Evolutionary conservation across 2,797 vertebrate species (phyloP), one percentile per base, ranked within the genome.

Genomic region (Mycteria americana): DNA sequence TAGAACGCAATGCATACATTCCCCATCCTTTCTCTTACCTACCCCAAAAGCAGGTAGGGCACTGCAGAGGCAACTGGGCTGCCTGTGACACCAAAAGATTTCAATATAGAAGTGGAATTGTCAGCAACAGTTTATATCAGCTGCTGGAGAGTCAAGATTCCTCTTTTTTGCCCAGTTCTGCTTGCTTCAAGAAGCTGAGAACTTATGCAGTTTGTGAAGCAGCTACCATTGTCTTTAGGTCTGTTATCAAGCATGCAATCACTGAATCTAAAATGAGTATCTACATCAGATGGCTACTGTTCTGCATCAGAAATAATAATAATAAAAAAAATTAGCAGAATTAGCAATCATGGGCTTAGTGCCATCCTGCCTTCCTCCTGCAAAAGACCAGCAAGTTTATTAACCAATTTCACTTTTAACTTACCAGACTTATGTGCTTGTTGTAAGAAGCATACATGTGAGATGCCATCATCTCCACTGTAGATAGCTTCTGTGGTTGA

Each of bases 401-500:
- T 46, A 51, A 91, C 13, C 8, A 76, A 45, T 64, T 87, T 86
- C 15, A 85, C 24, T 85, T 72, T 59, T 75, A 69, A 97, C 98
- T 99, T 96, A 99, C 99, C 98, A 99, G 97, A 97, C 98, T 99
- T 96, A 99, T 96, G 57, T 99, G 99, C 88, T 99, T 99, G 97
- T 99, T 99, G 92, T 99, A 99, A 50, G 99, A 99, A 13, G 99
- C 98, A 89, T 99, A 99, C 99, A 99, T 99, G 93, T 99, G 99
- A n/a, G 99, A 99, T 24, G 99, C 98, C 99, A 99, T 99, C 98
- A 99, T 98, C 95, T 99, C 99, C 9, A 99, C 99, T 22, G 99
- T 98, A 60, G 98, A 98, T 89, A 99, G 98, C 96, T 99, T 99
- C 94, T 99, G 99, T 15, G 99, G 99, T 69, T 99, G 99, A 84